Evolutionary conservation across 2,113 vertebrate genomes (phyloP).

Genomic region (Melanostigma gelatinosum): DNA sequence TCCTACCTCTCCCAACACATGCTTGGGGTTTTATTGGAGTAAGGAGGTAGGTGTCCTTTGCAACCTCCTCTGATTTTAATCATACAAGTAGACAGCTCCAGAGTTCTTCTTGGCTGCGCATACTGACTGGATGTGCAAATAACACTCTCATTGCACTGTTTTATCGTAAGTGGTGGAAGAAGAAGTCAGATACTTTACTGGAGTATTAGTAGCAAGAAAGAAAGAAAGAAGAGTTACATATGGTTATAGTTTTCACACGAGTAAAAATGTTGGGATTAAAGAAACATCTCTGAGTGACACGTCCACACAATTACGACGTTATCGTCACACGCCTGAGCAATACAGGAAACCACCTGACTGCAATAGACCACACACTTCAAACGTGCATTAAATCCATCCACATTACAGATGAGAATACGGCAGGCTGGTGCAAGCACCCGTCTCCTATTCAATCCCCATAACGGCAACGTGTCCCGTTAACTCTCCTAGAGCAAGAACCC

Average conservation of each 20-base stretch:
- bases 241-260: background rate
- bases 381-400: conserved; percentile 39
- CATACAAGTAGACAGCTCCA: background rate
- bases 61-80: conserved; percentile 4
- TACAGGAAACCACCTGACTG: background rate
- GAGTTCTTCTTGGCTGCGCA: background rate
- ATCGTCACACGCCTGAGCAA: background rate
- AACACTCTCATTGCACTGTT: background rate
- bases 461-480: conserved; percentile 45
- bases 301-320: no score
- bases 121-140: background rate
- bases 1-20: conserved; percentile 36
- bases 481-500: conserved; percentile 46
- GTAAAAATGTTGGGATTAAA: background rate
- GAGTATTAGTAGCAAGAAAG: background rate
- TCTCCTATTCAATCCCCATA: conserved; percentile 38
- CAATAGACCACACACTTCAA: conserved; percentile 17
- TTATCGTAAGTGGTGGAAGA: background rate
- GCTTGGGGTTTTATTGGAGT: conserved; percentile 41
- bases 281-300: background rate
- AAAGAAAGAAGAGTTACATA: background rate
- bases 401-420: conserved; percentile 37
- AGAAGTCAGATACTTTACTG: background rate
- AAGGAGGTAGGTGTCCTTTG: conserved; percentile 61
- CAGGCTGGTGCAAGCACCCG: background rate